Base-by-base conservation (phyloP, 2,797 vertebrate genomes). In the Sebastolobus alascanus region DNA sequence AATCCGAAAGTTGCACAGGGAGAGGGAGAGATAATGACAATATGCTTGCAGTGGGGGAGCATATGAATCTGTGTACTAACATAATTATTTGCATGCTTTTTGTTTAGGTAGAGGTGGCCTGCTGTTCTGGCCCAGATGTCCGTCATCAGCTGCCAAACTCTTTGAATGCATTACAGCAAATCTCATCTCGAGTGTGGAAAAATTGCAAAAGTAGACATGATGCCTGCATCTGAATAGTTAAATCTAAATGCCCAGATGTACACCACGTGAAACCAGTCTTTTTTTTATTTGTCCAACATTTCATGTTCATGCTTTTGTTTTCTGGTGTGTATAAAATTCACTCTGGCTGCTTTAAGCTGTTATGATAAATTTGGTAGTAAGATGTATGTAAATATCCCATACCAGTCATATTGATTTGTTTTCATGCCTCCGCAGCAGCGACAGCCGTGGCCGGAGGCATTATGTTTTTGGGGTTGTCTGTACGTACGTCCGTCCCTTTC, bases 51-150 rank as follows among this genome's bases (percentile, higher is more conserved):
- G 77, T 55, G 83, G 87, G 87, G 75, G 64, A 87, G 88, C 86
- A 81, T 84, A 90, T 84, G 83, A 92, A 84, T 89, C 66, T 73
- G 85, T 75, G 84, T 72, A 59, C 79, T 85, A 83, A 90, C 75
- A 73, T 80, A 81, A 90, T 93, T 91, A 92, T 92, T 85, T 88
- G 86, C 87, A 63, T 87, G 82, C 56, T 86, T 90, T 90, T 82
- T 89, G 82, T 89, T 91, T 85, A 90, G 75, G 82, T 85, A 43
- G 83, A 81, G 82, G 86, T 77, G 52, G 84, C 91, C 90, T 89
- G 92, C 89, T 93, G 93, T 87, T 91, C 68, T 29, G 67, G 69
- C 68, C 90, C 92, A 93, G 91, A 92, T 92, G 90, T 89, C 73
- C 75, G 43, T 89, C 82, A 79, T 11, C 8, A 8, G 73, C 76